A percentile compares a stretch with the other conserved stretches of the same genome.
Conservation (phyloP, 2,888 invertebrate genomes). For the Eupeodes luniger region DNA sequence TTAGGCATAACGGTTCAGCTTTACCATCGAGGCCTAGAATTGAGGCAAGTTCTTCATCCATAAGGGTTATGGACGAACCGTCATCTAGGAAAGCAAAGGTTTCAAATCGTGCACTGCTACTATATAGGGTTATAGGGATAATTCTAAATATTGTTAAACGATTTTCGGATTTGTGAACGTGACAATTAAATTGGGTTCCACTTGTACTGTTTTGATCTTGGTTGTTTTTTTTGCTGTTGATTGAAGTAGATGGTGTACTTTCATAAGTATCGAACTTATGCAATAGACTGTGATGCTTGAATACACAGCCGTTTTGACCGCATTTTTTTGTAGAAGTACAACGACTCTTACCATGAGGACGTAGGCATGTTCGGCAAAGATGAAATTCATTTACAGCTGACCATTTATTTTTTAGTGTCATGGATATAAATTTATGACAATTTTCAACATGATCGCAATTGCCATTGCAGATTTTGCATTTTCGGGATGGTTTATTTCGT, state of each 20-base stretch:
- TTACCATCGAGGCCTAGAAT: conserved; percentile 58
- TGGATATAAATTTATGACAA: too few relatives aligned
- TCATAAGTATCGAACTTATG: neutral
- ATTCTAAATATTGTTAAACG: neutral
- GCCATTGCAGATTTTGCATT: too few relatives aligned
- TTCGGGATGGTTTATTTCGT: too few relatives aligned
- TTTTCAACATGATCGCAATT: too few relatives aligned
- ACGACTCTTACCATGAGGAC: too few relatives aligned
- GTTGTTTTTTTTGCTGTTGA: neutral
- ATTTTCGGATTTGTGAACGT: conserved; percentile 20
- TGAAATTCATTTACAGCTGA: too few relatives aligned
- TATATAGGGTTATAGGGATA: conserved; percentile 64
- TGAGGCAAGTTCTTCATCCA: conserved; percentile 61
- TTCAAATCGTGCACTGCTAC: conserved; percentile 42
- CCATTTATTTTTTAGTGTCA: too few relatives aligned
- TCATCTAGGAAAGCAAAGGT: conserved; percentile 74
- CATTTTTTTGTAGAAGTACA: too few relatives aligned
- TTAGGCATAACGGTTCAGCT: conserved; percentile 59
- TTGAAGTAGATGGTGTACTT: neutral
- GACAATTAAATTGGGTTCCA: conserved; percentile 1
- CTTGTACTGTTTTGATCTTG: conserved; percentile 1
- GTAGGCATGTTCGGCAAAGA: too few relatives aligned
- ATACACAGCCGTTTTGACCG: neutral
- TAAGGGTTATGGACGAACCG: conserved; percentile 70
- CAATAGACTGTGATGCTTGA: conserved; percentile 5